phyloP scores from a whole-genome alignment of 2,113 vertebrate species.

The Equus quagga region DNA sequence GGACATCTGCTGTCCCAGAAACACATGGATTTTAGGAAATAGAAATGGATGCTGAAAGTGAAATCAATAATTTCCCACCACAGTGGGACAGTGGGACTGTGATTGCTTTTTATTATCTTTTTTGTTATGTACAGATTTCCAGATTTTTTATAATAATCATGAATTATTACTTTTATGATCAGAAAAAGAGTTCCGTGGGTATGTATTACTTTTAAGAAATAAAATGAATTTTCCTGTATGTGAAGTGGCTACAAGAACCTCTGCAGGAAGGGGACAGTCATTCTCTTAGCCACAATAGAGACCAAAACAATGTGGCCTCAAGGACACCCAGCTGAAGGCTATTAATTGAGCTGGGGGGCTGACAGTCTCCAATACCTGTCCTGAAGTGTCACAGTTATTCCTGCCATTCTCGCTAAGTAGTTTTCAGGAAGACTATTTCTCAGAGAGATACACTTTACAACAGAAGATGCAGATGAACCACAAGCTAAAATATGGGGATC shows the following conservation, averaged over 20 bases:
- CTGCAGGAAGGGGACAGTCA: not conserved
- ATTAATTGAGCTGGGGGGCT: not conserved
- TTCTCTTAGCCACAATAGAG: not conserved
- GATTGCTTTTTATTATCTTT: not conserved
- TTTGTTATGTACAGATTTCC: not conserved
- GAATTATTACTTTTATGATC: not conserved
- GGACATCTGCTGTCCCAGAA: not conserved
- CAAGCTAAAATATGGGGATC: not conserved
- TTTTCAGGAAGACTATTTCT: not conserved
- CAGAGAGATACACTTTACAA: not conserved
- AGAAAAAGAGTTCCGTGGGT: not conserved
- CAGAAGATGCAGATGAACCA: not conserved
- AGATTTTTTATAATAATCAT: constrained; percentile 25
- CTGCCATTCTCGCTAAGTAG: not conserved
- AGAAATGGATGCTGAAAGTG: not conserved
- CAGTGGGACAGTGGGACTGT: not conserved
- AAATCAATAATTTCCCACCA: not conserved
- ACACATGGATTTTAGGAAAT: not conserved
- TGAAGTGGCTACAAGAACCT: not conserved
- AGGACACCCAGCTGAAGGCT: fast-evolving
- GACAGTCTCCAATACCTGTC: not conserved
- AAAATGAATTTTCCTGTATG: not conserved
- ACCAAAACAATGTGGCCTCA: not conserved
- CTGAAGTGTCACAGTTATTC: not conserved
- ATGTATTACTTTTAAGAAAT: constrained; percentile 45